These are phyloP conservation scores for Blastomussa wellsi DNA, from an alignment of 92 coral and sea anemone species.

Conservation along the genomic window DNA sequence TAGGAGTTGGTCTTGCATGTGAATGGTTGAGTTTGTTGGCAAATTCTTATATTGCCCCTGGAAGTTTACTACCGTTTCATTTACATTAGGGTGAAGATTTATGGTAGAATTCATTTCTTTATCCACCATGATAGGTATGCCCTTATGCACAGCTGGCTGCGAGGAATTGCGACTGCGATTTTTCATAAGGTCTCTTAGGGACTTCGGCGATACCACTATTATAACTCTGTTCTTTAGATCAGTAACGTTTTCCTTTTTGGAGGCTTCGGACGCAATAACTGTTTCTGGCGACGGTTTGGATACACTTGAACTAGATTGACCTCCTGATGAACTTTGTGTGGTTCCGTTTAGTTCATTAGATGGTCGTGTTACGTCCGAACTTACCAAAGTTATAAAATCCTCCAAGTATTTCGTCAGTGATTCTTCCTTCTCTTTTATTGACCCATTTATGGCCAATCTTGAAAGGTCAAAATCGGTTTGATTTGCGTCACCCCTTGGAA, in stretches of 20 bases:
- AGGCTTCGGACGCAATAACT: not conserved
- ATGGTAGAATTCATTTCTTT: not conserved
- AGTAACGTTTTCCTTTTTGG: conserved; percentile 40
- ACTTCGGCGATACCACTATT: conserved; percentile 34
- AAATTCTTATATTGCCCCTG: not conserved
- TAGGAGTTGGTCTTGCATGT: not conserved
- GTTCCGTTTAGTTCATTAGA: not conserved
- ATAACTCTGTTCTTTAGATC: conserved; percentile 18
- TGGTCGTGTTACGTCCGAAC: not conserved
- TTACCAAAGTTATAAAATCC: conserved; percentile 32
- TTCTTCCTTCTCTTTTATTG: conserved; percentile 14
- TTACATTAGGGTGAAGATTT: not conserved
- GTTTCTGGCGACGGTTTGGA: not conserved
- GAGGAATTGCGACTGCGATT: conserved; percentile 8
- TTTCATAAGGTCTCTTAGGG: conserved; percentile 36
- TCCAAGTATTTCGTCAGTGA: conserved; percentile 33
- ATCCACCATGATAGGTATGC: not conserved
- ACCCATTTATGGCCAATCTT: not conserved
- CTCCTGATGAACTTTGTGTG: not conserved
- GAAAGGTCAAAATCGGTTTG: not conserved
- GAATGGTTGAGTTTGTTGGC: not conserved
- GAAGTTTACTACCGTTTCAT: not conserved
- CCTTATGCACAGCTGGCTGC: not conserved
- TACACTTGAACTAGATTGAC: not conserved
- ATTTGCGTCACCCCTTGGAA: not conserved